Base-by-base conservation (phyloP, 2,797 vertebrate genomes). In the Lophius americanus region DNA sequence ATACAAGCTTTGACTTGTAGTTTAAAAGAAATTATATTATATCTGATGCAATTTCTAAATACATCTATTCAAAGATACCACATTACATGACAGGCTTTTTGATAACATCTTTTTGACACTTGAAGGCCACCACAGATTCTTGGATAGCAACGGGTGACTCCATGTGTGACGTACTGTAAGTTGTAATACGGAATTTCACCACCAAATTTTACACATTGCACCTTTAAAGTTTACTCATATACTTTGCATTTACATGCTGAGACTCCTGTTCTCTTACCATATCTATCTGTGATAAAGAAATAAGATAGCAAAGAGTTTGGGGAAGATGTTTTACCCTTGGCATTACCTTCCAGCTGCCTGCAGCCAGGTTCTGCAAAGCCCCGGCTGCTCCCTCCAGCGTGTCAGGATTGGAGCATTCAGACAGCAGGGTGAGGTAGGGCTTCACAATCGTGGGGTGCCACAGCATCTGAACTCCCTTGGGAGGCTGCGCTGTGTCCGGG, bases 391-490 rank as follows among this genome's bases (percentile, higher is more conserved):
- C 98, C 92, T 99, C 98, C 90, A 99, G 93, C 0, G 98, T 99
- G 94, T 99, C 98, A 4, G 98, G 95, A 85, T 99, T 99, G 75
- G 98, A 99, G 94, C 98, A 99, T 92, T 99, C 98, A 70, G 98
- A 99, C 86, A 99, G 95, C 91, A 99, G 96, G 71, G 97, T 98
- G 95, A 99, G 97, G 97, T 99, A 99, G 93, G 98, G 98, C 95
- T 99, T 99, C 85, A 99, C 98, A 84, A 99, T 98, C 83, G 97
- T 98, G 51, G 98, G 98, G 93, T 99, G 98, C 98, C 98, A 99
- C 88, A 99, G 91, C 96, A 99, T 98, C 93, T 99, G 97, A 89
- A 99, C 97, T 68, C 98, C 97, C 93, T 98, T 99, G 51, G 97
- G 98, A 63, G 97, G 96, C 82, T 99, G 96, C 13, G 95, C 93